phyloP scores from a whole-genome alignment of 2,113 vertebrate species.

The Labeo catla region DNA sequence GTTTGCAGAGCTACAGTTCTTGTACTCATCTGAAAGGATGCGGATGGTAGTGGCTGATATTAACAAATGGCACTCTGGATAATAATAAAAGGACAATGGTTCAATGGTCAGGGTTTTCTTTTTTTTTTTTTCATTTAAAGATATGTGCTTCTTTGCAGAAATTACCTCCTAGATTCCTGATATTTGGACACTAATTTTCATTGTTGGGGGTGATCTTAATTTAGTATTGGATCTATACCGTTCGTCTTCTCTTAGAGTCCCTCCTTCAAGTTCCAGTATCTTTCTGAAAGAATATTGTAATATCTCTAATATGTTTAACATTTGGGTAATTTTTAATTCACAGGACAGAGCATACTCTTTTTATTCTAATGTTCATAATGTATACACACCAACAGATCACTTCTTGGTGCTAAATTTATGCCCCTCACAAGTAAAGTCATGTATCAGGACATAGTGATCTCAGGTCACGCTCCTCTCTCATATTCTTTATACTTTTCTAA shows the following conservation, averaged over 20 bases:
- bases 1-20: neutral
- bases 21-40: neutral
- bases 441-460: neutral
- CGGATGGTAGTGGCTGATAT: no score
- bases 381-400: neutral
- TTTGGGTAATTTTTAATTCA: neutral
- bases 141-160: no score
- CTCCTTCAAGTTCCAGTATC: neutral
- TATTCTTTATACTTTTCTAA: neutral
- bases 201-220: neutral
- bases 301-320: neutral
- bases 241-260: neutral
- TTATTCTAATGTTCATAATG: neutral
- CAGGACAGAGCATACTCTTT: neutral
- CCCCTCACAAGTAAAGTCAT: neutral
- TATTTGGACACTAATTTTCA: neutral
- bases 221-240: neutral
- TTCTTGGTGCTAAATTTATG: neutral
- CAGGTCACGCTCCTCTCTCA: conserved; percentile 5
- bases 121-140: no score
- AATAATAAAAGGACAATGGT: no score
- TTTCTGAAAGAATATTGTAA: neutral
- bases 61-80: no score
- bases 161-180: neutral
- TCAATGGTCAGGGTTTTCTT: no score